Conservation (phyloP, 1,140 invertebrate genomes). For the Chrysopa pallens region DNA sequence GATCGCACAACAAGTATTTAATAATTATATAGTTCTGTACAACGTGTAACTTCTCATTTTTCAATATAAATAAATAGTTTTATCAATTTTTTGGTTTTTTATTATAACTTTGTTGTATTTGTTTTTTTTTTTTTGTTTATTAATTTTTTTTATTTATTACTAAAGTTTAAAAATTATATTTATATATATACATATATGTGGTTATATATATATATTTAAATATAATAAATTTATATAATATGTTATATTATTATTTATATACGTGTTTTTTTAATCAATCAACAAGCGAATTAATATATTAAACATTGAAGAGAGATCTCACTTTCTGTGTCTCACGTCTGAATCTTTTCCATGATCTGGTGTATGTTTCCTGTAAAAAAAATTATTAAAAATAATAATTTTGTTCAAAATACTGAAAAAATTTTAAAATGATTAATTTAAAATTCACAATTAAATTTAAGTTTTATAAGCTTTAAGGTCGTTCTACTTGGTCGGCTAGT, state of each 20-base stretch:
- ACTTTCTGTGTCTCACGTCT: constrained; percentile 20
- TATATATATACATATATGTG: too few species aligned
- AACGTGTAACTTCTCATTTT: too few species aligned
- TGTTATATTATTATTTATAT: background rate
- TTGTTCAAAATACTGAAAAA: too few species aligned
- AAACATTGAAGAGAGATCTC: constrained; percentile 5
- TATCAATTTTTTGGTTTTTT: background rate
- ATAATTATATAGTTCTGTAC: background rate
- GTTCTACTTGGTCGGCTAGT: too few species aligned
- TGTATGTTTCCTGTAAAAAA: constrained; percentile 18
- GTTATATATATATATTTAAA: too few species aligned
- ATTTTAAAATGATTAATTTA: too few species aligned
- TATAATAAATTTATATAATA: too few species aligned
- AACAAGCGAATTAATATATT: background rate
- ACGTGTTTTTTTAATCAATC: background rate
- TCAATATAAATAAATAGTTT: background rate
- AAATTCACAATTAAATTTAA: too few species aligned
- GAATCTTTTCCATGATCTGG: constrained; percentile 21
- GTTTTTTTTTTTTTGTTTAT: background rate
- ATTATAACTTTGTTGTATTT: background rate
- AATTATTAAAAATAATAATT: background rate
- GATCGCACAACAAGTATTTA: background rate
- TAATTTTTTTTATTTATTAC: background rate
- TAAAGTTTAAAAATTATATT: background rate
- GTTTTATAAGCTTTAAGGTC: too few species aligned